Evolutionary conservation across 2,888 invertebrate genomes (phyloP), one percentile per base, ranked within the genome.

Genomic region (Sisyra terminalis): DNA sequence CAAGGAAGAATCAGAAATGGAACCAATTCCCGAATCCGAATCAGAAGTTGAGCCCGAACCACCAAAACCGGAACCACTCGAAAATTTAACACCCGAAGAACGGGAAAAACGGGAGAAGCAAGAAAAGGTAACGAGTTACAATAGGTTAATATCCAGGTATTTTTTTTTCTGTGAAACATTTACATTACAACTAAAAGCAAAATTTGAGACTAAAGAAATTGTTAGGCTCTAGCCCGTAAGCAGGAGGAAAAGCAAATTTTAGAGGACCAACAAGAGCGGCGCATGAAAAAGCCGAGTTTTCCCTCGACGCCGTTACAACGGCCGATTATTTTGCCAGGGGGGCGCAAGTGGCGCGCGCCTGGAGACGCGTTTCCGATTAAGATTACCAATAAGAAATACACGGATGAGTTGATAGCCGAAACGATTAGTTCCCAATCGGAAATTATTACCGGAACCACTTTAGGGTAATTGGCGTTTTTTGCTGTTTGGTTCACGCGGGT

Each of bases 321-420:
- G 44, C 82, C 85, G 6, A 62, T 85, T 35, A 75, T 83, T 41
- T 66, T 85, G 41, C 83, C 85, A 9, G 83, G 84, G 16, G 85
- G 85, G 5, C 69, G 83, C 32, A 73, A 73, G 54, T 85, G 86
- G 85, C 70, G 75, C 53, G 73, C 80, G 39, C 86, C 90, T 3
- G 78, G 86, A 55, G 87, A 88, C 54, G 81, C 88, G 35, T 51
- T 51, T 29, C 52, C 57, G 5, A n/a, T 11, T 6, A 47, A 49
- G 18, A 50, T 52, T 35, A 55, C 52, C 39, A 55, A 57, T n/a
- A 36, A 46, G 13, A 57, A 56, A 51, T 90, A 86, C 69, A 82
- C 88, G 48, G 89, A 93, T 51, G 80, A 86, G 54, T 80, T 83
- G 64, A 86, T 94, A 45, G 82, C 84, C 13, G 84, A 89, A 56